Base-by-base conservation (phyloP, 2,888 invertebrate species). In the Congeria kusceri region DNA sequence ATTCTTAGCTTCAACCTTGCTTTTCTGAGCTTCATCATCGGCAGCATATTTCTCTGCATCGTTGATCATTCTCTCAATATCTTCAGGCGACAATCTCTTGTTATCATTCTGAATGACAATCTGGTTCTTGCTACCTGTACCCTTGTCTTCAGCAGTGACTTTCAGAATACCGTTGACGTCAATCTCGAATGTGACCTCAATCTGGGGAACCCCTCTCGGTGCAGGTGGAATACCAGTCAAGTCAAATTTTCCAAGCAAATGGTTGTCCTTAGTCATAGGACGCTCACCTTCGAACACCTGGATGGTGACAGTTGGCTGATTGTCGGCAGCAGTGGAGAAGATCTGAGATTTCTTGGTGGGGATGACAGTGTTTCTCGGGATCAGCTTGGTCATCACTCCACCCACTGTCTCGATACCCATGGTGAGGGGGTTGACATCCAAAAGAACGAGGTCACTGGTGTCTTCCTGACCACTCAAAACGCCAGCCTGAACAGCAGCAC, bases 371-470 rank as follows among this genome's bases (percentile, higher is more conserved):
- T 99, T 99, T 90, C 99, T 84, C 67, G 98, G 97, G 93, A 99
- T 99, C 71, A 99, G 95, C 93, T 99, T 99, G 88, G 99, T 99
- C 99, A 99, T 99, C 32, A 99, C 99, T 86, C 99, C 99, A 83
- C 99, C 99, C 53, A 99, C 99, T 57, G 99, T 99, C 94, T 99
- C 99, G 92, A 99, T 99, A 94, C 99, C 99, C 96, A 99, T 96
- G 85, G 99, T 99, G 84, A 99, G 95, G 87, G 99, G 99, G 94
- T 99, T 99, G 68, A 99, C 99, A 93, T 99, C 99, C 81, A 99
- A 95, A 47, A 90, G 70, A 0, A 99, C 97, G 65, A 99, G 97
- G 70, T 98, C 98, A 89, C 98, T 91, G 7, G 98, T 98, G 92
- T 98, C 98, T 94, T 98, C 98, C 95, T 99, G 98, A 64, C 99